Evolutionary conservation across 2,797 vertebrate species (phyloP), one percentile per base, ranked within the genome.

Genomic region (Cottoperca gobio): DNA sequence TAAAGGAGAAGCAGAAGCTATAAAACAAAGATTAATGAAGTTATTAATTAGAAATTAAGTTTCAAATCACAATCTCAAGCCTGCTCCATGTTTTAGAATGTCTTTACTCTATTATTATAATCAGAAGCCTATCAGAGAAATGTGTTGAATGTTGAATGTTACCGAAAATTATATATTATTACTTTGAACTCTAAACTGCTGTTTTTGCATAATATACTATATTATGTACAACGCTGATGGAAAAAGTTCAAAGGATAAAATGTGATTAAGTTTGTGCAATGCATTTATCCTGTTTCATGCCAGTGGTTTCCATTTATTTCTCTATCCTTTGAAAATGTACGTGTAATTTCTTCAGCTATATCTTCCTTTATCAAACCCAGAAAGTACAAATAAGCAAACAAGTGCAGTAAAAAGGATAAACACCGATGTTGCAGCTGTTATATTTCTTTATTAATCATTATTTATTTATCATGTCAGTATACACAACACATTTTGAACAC

Each of bases 11-110:
- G 61, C 26, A 49, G 28, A 65, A 62, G 24, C 48, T 48, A 42
- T 57, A 63, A 16, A 54, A 58, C 9, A 14, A 9, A 28, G 53
- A 50, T 60, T 49, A n/a, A n/a, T n/a, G n/a, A n/a, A n/a, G n/a
- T n/a, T 0, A 43, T 62, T 45, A 33, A 8, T 58, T 31, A 66
- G 16, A 24, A 70, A 57, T 33, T 54, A 45, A 37, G 23, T 62
- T 77, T 49, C 2, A 2, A 63, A 46, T 55, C 46, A 42, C 2
- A 7, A 48, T 61, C 52, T 50, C 43, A 65, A 63, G 43, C 24
- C 35, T 55, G 49, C 24, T 54, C 16, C n/a, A 52, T 4, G 0
- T 61, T 43, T 60, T 11, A 54, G 17, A 43, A 48, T 23, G 2
- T 35, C 48, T 40, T 42, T 8, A 2, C 23, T 14, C 37, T 58